phyloP scores from a whole-genome alignment of 1,140 invertebrate genomes.

The Phymorhynchus buccinoides region DNA sequence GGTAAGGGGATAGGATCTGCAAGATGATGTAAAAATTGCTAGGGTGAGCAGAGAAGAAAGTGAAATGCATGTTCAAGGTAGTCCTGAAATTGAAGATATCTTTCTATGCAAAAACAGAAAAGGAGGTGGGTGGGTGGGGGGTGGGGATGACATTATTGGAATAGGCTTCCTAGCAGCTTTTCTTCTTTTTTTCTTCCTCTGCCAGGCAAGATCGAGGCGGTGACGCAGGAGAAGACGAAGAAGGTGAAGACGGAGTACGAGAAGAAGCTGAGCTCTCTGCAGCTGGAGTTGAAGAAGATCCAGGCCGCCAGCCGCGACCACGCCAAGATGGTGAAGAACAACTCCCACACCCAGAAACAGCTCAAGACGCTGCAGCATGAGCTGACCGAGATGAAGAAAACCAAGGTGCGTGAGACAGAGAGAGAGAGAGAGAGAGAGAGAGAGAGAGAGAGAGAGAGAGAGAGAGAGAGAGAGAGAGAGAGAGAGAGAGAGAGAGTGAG shows the following conservation, averaged over 20 bases:
- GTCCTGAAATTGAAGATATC: too few species aligned
- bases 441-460: neutral
- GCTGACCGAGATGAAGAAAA: constrained; percentile 89
- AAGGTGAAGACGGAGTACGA: constrained; percentile 94
- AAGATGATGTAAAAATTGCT: too few species aligned
- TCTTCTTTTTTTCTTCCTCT: too few species aligned
- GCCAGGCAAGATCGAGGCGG: constrained; percentile 27
- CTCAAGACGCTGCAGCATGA: constrained; percentile 86
- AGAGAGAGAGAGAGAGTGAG: neutral
- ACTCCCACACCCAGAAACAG: constrained; percentile 88
- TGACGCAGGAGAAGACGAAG: constrained; percentile 81
- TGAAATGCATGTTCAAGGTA: too few species aligned
- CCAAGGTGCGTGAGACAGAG: constrained; percentile 77
- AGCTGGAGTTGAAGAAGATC: constrained; percentile 88
- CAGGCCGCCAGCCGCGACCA: constrained; percentile 93
- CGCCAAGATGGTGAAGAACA: constrained; percentile 84
- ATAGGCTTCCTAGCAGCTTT: too few species aligned
- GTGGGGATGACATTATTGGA: too few species aligned
- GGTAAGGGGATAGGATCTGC: too few species aligned
- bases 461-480: neutral
- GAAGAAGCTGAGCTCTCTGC: constrained; percentile 86
- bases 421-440: neutral
- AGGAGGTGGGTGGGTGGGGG: too few species aligned
- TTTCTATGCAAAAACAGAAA: too few species aligned
- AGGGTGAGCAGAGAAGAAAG: too few species aligned